Conservation (phyloP, 2,113 vertebrate genomes). For the Bombycilla garrulus region DNA sequence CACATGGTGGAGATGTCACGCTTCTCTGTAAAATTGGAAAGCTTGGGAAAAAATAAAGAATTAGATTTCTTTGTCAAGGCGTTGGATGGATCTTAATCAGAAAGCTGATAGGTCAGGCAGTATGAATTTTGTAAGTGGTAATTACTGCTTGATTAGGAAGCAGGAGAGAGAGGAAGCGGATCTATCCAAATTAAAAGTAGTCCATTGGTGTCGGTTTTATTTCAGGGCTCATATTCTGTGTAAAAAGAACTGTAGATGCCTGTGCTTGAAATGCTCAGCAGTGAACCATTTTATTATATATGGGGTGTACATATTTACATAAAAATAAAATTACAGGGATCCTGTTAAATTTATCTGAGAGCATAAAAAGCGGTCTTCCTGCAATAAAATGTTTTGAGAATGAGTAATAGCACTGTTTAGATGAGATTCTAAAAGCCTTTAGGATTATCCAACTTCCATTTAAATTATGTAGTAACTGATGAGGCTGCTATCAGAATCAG, state of each 20-base stretch:
- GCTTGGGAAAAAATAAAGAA: background rate
- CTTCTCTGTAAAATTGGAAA: background rate
- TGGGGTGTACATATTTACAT: conserved; percentile 29
- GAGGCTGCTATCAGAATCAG: conserved; percentile 44
- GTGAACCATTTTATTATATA: conserved; percentile 30
- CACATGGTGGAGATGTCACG: background rate
- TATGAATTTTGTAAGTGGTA: background rate
- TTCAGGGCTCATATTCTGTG: background rate
- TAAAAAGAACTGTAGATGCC: background rate
- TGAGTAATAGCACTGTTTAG: conserved; percentile 44
- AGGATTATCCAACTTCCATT: conserved; percentile 52
- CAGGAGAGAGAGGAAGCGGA: background rate
- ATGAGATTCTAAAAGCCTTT: conserved; percentile 57
- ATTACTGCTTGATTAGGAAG: background rate
- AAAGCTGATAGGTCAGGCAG: background rate
- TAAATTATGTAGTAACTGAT: conserved; percentile 63
- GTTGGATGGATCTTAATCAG: background rate
- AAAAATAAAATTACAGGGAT: conserved; percentile 50
- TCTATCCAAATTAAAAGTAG: background rate
- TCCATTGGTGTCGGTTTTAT: background rate
- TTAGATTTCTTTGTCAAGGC: background rate
- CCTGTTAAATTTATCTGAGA: conserved; percentile 51
- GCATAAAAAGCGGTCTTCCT: background rate
- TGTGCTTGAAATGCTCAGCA: background rate
- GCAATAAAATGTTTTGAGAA: conserved; percentile 50